Percentiles rank a stretch among this genome's conserved stretches.
Conservation (phyloP, 2,888 invertebrate species). For the Cancer borealis region DNA sequence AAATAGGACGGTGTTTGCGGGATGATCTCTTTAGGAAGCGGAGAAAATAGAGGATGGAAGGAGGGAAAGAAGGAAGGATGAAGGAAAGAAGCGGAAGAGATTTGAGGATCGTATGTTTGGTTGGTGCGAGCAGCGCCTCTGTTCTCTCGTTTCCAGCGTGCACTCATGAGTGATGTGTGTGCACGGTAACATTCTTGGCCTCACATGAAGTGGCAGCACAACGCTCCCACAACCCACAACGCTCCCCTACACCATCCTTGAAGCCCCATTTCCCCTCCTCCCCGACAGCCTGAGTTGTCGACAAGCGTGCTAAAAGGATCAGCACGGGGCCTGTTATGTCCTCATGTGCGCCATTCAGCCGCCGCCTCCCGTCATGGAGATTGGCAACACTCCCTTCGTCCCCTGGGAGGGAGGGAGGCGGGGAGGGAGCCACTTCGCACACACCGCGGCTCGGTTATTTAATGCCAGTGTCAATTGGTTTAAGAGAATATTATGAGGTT, state of each 20-base stretch:
- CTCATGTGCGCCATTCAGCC: conserved; percentile 37
- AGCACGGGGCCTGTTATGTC: conserved; percentile 35
- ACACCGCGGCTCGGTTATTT: conserved; percentile 43
- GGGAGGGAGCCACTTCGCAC: not conserved
- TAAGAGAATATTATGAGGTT: conserved; percentile 53
- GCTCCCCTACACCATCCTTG: conserved; percentile 16
- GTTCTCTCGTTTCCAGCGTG: not conserved
- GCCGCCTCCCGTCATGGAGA: conserved; percentile 46
- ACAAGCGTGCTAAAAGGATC: conserved; percentile 64
- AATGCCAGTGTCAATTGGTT: conserved; percentile 57
- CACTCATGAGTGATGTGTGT: not conserved
- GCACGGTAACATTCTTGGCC: not conserved
- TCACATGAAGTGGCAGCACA: not conserved
- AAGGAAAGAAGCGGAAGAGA: conserved; percentile 17
- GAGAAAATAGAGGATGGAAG: conserved; percentile 35
- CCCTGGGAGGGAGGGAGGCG: not conserved
- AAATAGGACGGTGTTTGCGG: conserved; percentile 44
- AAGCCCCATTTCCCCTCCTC: not conserved
- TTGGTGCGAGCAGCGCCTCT: not conserved
- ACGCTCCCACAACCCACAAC: not conserved
- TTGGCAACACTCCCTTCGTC: conserved; percentile 58
- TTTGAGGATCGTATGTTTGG: not conserved
- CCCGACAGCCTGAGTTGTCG: not conserved
- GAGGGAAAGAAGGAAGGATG: not conserved
- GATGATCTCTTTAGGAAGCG: conserved; percentile 51